These are phyloP conservation scores for Copidosoma floridanum DNA, from an alignment of 1,140 invertebrate genomes.

Conservation along the genomic window DNA sequence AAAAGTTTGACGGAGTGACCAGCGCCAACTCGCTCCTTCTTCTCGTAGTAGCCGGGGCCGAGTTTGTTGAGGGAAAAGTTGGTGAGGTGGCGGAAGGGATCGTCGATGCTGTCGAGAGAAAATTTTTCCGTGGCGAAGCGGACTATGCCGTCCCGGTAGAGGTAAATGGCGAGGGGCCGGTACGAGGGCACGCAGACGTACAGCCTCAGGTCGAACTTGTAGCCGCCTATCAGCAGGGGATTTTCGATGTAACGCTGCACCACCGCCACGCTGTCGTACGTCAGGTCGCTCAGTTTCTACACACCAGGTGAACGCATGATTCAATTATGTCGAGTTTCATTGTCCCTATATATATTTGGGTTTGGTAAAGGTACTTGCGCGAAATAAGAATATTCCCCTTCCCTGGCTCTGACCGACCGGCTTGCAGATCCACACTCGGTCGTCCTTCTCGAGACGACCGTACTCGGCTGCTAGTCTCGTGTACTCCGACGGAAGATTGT, in stretches of 20 bases:
- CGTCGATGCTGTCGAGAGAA: conserved; percentile 75
- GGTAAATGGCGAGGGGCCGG: conserved; percentile 75
- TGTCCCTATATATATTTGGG: conserved; percentile 2
- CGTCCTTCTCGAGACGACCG: conserved; percentile 52
- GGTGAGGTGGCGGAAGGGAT: conserved; percentile 86
- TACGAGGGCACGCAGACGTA: conserved; percentile 85
- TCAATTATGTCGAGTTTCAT: conserved; percentile 6
- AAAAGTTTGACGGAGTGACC: too few relatives aligned
- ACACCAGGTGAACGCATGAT: too few relatives aligned
- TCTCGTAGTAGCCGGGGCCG: conserved; percentile 73
- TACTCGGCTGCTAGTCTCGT: conserved; percentile 79
- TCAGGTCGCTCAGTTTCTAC: conserved; percentile 73
- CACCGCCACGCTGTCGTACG: conserved; percentile 71
- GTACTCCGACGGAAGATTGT: conserved; percentile 81
- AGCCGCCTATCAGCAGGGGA: conserved; percentile 80
- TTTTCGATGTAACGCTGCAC: conserved; percentile 84
- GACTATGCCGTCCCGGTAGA: conserved; percentile 80
- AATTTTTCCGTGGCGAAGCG: conserved; percentile 83
- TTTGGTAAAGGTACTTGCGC: too few relatives aligned
- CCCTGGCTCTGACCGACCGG: conserved; percentile 83
- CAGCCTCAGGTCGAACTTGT: conserved; percentile 83
- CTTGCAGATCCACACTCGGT: conserved; percentile 80
- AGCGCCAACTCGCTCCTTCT: conserved; percentile 76
- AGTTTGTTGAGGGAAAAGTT: conserved; percentile 84
- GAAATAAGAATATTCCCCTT: conserved; percentile 78